Evolutionary conservation across 2,113 vertebrate genomes (phyloP).

Genomic region (Laterallus jamaicensis): DNA sequence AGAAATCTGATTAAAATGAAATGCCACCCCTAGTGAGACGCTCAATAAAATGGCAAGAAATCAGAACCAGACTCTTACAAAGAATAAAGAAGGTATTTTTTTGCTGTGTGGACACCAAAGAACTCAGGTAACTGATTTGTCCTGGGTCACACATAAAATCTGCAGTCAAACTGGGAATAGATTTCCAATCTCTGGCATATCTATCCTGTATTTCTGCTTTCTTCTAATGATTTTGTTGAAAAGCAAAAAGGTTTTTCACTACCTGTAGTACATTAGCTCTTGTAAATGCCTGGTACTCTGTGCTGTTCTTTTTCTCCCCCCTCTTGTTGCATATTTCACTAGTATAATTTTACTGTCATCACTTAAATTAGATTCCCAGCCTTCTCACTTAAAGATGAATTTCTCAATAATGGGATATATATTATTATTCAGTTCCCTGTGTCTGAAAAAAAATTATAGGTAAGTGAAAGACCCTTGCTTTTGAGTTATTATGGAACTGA

Average conservation of each 20-base stretch:
- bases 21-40: background rate
- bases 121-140: background rate
- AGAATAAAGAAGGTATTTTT: background rate
- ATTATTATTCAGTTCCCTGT: background rate
- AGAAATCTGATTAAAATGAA: background rate
- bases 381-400: background rate
- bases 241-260: background rate
- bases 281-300: background rate
- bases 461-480: background rate
- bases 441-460: background rate
- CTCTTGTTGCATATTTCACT: background rate
- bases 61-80: background rate
- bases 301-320: background rate
- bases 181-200: background rate
- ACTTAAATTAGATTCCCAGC: background rate
- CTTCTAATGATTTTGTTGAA: background rate
- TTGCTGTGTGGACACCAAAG: background rate
- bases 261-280: background rate
- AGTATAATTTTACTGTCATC: background rate
- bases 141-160: background rate
- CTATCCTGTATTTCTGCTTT: background rate
- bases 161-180: background rate
- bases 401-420: background rate
- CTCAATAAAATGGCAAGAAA: background rate
- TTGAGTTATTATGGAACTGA: background rate